phyloP scores from a whole-genome alignment of 2,113 vertebrate species.

The Halcyon senegalensis region DNA sequence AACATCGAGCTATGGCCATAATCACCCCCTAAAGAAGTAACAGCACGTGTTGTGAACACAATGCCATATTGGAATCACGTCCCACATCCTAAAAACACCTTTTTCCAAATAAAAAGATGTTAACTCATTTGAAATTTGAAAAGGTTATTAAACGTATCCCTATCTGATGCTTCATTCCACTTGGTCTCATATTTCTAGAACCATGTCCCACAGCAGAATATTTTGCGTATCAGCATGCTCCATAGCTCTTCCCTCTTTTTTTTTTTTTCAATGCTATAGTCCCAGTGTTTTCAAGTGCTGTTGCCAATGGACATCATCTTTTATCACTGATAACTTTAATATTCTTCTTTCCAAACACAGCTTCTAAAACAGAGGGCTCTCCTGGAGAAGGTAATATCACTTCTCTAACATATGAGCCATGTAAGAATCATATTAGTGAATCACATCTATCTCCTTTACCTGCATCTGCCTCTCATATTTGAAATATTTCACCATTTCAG shows the following conservation, averaged over 20 bases:
- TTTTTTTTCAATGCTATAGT: background rate
- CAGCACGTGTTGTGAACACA: background rate
- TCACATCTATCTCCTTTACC: background rate
- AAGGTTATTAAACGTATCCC: background rate
- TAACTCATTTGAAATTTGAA: background rate
- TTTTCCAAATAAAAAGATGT: background rate
- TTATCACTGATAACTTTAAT: background rate
- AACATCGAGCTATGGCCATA: slow-evolving; percentile 16
- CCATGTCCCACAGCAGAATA: background rate
- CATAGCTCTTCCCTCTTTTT: too few relatives aligned
- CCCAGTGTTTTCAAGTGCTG: background rate
- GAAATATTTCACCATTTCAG: background rate
- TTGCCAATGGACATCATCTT: background rate
- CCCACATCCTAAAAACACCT: background rate
- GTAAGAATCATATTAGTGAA: background rate
- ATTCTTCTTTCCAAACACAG: background rate
- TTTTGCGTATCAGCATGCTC: background rate
- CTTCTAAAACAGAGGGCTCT: background rate
- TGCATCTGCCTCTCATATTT: background rate
- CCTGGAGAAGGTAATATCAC: background rate
- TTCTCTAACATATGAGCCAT: background rate
- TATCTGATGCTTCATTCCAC: background rate
- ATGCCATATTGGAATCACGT: background rate
- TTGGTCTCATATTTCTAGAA: background rate
- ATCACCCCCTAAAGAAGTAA: slow-evolving; percentile 14